Conservation (phyloP, 2,888 invertebrate genomes). For the Dynastes maya region DNA sequence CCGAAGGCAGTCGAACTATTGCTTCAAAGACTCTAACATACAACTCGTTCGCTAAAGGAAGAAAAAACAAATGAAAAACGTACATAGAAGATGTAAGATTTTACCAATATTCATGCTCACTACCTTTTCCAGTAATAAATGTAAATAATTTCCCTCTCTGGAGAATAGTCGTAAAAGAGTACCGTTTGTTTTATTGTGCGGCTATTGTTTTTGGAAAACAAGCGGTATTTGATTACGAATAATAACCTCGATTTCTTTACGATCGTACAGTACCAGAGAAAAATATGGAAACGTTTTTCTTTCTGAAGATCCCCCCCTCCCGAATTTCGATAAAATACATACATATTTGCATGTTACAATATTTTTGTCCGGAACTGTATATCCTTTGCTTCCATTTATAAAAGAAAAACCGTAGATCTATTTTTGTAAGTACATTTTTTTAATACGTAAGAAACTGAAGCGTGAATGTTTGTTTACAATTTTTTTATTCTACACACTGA, state of each 20-base stretch:
- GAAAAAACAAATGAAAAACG: not conserved
- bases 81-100: not conserved
- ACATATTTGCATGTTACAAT: not conserved
- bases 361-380: conserved; percentile 9
- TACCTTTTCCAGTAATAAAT: conserved; percentile 8
- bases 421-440: conserved; percentile 42
- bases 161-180: not conserved
- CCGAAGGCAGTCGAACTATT: conserved; percentile 83
- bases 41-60: not conserved
- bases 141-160: conserved; percentile 30
- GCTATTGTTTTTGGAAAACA: not conserved
- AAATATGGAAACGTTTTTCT: not conserved
- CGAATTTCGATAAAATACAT: no score
- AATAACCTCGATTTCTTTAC: conserved; percentile 5
- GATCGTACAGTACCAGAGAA: not conserved
- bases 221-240: conserved; percentile 10
- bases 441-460: conserved; percentile 21
- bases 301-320: no score
- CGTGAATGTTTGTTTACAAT: conserved; percentile 23
- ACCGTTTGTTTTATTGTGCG: no score
- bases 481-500: conserved; percentile 38
- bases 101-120: conserved; percentile 47
- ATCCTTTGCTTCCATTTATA: conserved; percentile 40
- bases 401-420: conserved; percentile 32
- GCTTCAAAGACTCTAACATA: conserved; percentile 56